Percentiles rank a stretch among this genome's conserved stretches.
phyloP scores from a whole-genome alignment of 2,888 invertebrate genomes.

The Campoplex nolae region DNA sequence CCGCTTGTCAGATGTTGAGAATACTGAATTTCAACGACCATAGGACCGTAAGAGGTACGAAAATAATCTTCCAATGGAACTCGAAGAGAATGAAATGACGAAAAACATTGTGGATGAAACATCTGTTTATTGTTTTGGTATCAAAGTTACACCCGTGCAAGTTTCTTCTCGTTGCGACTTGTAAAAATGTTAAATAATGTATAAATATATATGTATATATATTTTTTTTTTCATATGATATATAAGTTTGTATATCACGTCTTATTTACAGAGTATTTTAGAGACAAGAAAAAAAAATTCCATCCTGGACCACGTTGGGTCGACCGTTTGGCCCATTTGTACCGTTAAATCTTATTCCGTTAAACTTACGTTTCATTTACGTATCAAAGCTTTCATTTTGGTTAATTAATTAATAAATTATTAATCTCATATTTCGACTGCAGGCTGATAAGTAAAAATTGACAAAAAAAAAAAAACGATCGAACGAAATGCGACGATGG shows the following conservation, averaged over 20 bases:
- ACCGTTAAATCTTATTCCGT: slow-evolving; percentile 29
- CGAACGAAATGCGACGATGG: slow-evolving; percentile 24
- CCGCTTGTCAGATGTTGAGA: too few relatives aligned
- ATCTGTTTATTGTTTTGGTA: slow-evolving; percentile 64
- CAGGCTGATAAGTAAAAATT: slow-evolving; percentile 22
- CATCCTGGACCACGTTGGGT: slow-evolving; percentile 20
- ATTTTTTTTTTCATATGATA: slow-evolving; percentile 64
- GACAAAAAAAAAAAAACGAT: not conserved
- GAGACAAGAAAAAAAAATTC: slow-evolving; percentile 61
- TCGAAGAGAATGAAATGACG: not conserved
- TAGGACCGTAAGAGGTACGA: too few relatives aligned
- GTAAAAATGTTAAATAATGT: slow-evolving; percentile 78
- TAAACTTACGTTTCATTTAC: slow-evolving; percentile 49
- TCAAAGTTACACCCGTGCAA: slow-evolving; percentile 63
- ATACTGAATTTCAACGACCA: not conserved
- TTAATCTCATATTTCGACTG: slow-evolving; percentile 57
- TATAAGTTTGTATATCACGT: slow-evolving; percentile 67
- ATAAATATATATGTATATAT: slow-evolving; percentile 76
- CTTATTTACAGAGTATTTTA: slow-evolving; percentile 72
- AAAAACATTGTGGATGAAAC: slow-evolving; percentile 32
- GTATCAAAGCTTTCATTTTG: slow-evolving; percentile 12
- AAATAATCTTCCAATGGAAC: not conserved
- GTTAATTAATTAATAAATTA: slow-evolving; percentile 55
- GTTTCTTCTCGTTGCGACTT: slow-evolving; percentile 53
- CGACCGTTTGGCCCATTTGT: slow-evolving; percentile 15